Base-by-base conservation (phyloP, 1,140 invertebrate species). In the Heliothis virescens region DNA sequence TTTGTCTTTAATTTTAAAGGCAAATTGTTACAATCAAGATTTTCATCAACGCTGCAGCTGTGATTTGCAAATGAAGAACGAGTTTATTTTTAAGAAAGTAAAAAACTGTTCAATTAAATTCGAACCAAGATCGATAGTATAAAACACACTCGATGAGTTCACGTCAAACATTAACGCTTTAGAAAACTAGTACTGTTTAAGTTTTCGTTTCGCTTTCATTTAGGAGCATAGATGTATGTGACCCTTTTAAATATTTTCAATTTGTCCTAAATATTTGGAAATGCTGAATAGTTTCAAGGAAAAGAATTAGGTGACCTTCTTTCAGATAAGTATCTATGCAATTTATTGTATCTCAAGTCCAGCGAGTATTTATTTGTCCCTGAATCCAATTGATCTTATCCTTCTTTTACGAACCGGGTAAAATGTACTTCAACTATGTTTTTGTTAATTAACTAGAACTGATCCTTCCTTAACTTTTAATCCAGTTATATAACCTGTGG, bases 1-100 rank as follows among this genome's bases (percentile, higher is more conserved):
- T 65, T 65, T 65, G 62, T 48, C 41, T 65, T 65, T 65, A 65
- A 65, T 65, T 65, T 65, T 65, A 41, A 48, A 65, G 62, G 62
- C 62, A 65, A 65, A 65, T 65, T 65, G 34, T 65, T 16, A 47
- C 62, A 47, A 65, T 65, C 62, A 65, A 48, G 62, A 48, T 3
- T 65, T 65, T 65, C 62, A 65, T 65, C 41, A 65, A 48, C 41
- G 16, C 62, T 65, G 41, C 62, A 18, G 4, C 62, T 11, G 62
- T 48, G 12, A 13, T 18, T 26, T 59, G 29, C 21, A 59, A 59
- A 26, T 26, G 18, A 59, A 59, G 34, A 21, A n/a, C 5, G 18
- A 65, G 10, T 48, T 59, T 11, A 15, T n/a, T 47, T 48, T 59
- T 2, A 65, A 18, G 3, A 2, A 47, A 65, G n/a, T 63, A 41